phyloP scores from a whole-genome alignment of 2,888 invertebrate species.

The Asteroscopus sphinx region DNA sequence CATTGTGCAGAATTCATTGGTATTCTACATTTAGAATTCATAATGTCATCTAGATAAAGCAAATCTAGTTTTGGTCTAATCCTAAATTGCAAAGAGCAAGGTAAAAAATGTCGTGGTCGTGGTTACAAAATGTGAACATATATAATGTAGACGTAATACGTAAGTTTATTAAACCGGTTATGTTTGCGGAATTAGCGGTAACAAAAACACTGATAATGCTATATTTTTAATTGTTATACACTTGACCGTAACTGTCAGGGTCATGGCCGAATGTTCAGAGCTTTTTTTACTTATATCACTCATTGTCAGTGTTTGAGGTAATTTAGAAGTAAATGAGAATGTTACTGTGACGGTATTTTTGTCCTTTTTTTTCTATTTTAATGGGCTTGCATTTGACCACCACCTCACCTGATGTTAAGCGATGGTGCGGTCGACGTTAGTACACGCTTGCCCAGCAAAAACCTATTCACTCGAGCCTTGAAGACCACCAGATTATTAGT shows the following conservation, averaged over 20 bases:
- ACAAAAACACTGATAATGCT: constrained; percentile 40
- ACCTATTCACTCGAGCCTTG: no score
- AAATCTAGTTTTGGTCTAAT: constrained; percentile 38
- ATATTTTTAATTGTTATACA: constrained; percentile 42
- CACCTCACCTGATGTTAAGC: no score
- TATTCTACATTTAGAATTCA: constrained; percentile 34
- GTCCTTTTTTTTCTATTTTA: no score
- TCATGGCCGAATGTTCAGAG: constrained; percentile 39
- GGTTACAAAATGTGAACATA: constrained; percentile 36
- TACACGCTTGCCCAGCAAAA: no score
- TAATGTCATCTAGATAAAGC: constrained; percentile 54
- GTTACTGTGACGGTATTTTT: no score
- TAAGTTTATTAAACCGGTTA: constrained; percentile 40
- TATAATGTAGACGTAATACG: no score
- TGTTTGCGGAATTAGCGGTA: constrained; percentile 17
- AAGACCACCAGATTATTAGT: no score
- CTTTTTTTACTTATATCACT: constrained; percentile 11
- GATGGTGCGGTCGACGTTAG: no score
- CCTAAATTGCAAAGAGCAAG: constrained; percentile 16
- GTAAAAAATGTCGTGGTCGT: constrained; percentile 39
- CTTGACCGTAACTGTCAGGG: constrained; percentile 44
- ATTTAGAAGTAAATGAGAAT: constrained; percentile 20
- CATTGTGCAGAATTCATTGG: constrained; percentile 31
- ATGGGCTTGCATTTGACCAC: no score
- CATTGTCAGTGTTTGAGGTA: constrained; percentile 5